Conservation (phyloP, 2,888 invertebrate species). For the Erebia epiphron region DNA sequence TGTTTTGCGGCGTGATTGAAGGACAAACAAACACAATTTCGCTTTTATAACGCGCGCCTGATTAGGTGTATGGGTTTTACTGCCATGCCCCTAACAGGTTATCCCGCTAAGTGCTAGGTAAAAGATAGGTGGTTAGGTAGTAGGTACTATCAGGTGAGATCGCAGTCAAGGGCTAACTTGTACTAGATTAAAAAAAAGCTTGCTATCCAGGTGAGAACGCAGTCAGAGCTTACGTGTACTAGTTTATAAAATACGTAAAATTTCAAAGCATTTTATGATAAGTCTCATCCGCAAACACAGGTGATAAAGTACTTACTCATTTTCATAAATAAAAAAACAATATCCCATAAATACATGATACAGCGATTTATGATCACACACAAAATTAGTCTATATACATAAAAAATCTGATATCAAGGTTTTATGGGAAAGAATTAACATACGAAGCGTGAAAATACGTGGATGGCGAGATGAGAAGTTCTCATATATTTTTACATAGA, state of each 20-base stretch:
- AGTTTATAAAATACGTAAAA: background rate
- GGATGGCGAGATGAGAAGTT: constrained; percentile 68
- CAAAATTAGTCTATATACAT: constrained; percentile 55
- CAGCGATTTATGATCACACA: constrained; percentile 49
- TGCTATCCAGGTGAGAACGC: no score
- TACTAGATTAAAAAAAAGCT: no score
- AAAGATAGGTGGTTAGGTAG: no score
- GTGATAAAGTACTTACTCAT: background rate
- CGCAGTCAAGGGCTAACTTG: no score
- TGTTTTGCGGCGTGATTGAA: no score
- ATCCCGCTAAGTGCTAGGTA: no score
- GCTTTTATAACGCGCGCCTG: no score
- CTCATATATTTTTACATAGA: constrained; percentile 64
- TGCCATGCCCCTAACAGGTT: no score
- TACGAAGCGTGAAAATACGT: constrained; percentile 65
- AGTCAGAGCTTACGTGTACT: no score
- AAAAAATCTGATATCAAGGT: constrained; percentile 60
- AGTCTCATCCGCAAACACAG: background rate
- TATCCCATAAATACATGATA: constrained; percentile 23
- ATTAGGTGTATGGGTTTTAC: no score
- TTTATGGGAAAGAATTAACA: constrained; percentile 73
- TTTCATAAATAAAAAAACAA: constrained; percentile 37
- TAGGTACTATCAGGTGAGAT: no score
- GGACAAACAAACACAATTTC: no score
- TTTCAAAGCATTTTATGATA: constrained; percentile 4